phyloP scores from a whole-genome alignment of 2,797 vertebrate species.

The Tamandua tetradactyla region DNA sequence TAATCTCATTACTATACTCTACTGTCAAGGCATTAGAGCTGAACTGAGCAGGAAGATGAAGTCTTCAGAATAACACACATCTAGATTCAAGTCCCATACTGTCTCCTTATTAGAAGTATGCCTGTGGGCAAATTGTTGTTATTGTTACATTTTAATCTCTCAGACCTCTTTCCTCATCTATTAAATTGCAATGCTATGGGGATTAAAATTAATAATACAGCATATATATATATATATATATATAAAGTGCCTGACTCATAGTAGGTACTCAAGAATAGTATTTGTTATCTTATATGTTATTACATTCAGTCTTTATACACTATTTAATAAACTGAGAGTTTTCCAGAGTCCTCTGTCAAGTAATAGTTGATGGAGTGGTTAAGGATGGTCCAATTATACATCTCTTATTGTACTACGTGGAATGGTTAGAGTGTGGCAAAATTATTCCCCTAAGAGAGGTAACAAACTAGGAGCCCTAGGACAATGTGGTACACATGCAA shows the following conservation, averaged over 20 bases:
- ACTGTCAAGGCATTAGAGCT: not conserved
- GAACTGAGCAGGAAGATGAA: not conserved
- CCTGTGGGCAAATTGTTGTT: not conserved
- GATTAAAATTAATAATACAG: slow-evolving; percentile 33
- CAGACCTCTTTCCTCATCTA: not conserved
- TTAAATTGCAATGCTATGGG: not conserved
- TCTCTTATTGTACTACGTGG: not conserved
- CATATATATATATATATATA: too few relatives aligned
- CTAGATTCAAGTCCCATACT: not conserved
- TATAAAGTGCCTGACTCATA: not conserved
- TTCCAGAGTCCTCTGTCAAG: not conserved
- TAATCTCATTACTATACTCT: not conserved
- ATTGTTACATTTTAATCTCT: not conserved
- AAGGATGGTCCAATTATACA: not conserved
- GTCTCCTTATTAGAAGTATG: not conserved
- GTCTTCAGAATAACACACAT: not conserved
- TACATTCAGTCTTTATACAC: slow-evolving; percentile 19
- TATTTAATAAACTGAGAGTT: not conserved
- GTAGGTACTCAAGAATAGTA: not conserved
- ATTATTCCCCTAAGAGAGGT: not conserved
- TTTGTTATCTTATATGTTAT: not conserved
- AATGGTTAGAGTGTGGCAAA: not conserved
- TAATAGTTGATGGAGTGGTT: not conserved
- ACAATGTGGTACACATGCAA: not conserved
- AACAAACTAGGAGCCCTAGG: not conserved